Base-by-base conservation (phyloP, 2,113 vertebrate species). In the Madoqua kirkii region DNA sequence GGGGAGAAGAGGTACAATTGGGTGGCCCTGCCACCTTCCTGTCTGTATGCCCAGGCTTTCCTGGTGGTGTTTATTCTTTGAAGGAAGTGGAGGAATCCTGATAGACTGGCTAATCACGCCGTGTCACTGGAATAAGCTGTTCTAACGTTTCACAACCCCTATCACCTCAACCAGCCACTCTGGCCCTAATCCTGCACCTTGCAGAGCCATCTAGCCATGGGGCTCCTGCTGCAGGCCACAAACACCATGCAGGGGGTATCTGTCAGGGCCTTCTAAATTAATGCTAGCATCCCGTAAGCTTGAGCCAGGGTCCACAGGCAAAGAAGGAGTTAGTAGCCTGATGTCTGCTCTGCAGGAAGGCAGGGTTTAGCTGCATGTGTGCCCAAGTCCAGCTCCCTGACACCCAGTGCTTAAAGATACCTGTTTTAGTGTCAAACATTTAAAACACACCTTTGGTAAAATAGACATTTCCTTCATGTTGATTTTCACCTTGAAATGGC, bases 241-340 rank as follows among this genome's bases (percentile, higher is more conserved):
- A 13, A 50, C 10, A 1, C 33, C 16, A 0, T 10, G 14, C 3
- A 9, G 15, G 9, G 11, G 43, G 25, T 23, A 23, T 21, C 14
- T 10, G 6, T 27, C 13, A 23, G 31, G 52, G 36, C 59, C 43
- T 54, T 62, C 21, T 55, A 33, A 88, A 5, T 50, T 60, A 71
- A 91, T 13, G 54, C 59, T 55, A n/a, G 25, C 87, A 45, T 57
- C n/a, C 19, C 4, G 0, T 14, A n/a, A 29, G 29, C 48, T 15
- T 40, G 15, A 55, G 40, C 48, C 19, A 31, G 12, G 31, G 59
- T 78, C 19, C 71, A 8, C 1, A 33, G 45, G 54, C 31, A 55
- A 84, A 60, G 29, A n/a, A 1, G 0, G 45, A 52, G 29, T 10
- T 7, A 7, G 15, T 15, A 85, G 55, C 33, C 19, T 17, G 36